Evolutionary conservation across 2,113 vertebrate species (phyloP).

Genomic region (Bubo bubo): DNA sequence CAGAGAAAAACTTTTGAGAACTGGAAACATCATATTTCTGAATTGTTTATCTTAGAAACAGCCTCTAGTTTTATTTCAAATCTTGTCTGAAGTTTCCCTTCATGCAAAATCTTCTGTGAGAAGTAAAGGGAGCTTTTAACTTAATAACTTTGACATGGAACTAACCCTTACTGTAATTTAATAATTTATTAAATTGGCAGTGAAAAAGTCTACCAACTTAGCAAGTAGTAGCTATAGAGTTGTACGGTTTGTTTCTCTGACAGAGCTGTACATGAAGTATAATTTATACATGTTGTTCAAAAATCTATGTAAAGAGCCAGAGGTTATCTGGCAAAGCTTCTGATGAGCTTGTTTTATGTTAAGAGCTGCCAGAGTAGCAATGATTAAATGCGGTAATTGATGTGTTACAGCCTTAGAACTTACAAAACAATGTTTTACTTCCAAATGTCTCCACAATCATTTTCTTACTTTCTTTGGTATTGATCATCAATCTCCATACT

Average conservation of each 20-base stretch:
- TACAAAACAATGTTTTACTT: neutral
- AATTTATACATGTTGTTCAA: neutral
- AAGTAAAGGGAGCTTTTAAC: neutral
- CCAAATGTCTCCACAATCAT: neutral
- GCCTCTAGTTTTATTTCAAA: neutral
- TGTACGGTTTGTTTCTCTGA: neutral
- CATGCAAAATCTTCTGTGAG: neutral
- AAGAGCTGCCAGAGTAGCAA: neutral
- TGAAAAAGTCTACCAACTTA: neutral
- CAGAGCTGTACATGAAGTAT: neutral
- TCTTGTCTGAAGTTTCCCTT: neutral
- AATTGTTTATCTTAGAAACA: neutral
- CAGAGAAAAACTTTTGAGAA: neutral
- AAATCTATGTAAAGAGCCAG: slow-evolving; percentile 5
- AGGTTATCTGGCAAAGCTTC: slow-evolving; percentile 44
- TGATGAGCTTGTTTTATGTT: slow-evolving; percentile 11
- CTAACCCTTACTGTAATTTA: neutral
- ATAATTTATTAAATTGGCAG: neutral
- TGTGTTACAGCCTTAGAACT: neutral
- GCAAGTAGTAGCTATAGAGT: neutral
- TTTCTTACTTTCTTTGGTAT: neutral
- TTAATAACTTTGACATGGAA: neutral
- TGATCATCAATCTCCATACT: neutral
- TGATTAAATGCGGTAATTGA: neutral
- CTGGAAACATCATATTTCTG: neutral